phyloP scores from a whole-genome alignment of 2,888 invertebrate genomes.

The Conops quadrifasciatus region DNA sequence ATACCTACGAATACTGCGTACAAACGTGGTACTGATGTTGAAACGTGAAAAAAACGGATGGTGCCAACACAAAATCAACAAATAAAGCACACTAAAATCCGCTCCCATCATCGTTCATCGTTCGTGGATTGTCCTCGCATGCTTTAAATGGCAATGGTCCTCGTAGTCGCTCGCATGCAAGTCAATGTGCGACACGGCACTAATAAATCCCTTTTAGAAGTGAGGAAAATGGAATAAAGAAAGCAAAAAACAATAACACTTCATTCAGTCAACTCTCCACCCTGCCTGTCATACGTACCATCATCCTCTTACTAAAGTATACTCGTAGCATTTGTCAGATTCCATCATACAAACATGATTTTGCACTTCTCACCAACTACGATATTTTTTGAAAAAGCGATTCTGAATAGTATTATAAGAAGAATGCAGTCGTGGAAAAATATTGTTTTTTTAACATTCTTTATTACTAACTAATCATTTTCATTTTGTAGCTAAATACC shows the following conservation, averaged over 20 bases:
- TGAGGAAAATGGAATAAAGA: not conserved
- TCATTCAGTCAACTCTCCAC: not conserved
- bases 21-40: no score
- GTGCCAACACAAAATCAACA: not conserved
- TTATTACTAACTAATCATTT: conserved; percentile 12
- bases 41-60: not conserved
- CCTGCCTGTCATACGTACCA: not conserved
- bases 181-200: conserved; percentile 30
- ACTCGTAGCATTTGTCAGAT: conserved; percentile 20
- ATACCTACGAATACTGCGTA: conserved; percentile 15
- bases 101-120: not conserved
- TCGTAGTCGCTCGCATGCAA: conserved; percentile 14
- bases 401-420: conserved; percentile 41
- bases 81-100: not conserved
- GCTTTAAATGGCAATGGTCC: not conserved
- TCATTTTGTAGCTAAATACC: conserved; percentile 24
- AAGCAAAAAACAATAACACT: not conserved
- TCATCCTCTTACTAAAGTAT: no score
- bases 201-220: conserved; percentile 31
- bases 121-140: not conserved
- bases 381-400: conserved; percentile 54
- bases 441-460: conserved; percentile 20
- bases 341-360: conserved; percentile 55
- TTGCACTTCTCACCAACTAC: conserved; percentile 59
- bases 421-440: no score